Percentiles rank a stretch among this genome's conserved stretches.
phyloP scores from a whole-genome alignment of 2,888 invertebrate species.

The Phengaris arion region DNA sequence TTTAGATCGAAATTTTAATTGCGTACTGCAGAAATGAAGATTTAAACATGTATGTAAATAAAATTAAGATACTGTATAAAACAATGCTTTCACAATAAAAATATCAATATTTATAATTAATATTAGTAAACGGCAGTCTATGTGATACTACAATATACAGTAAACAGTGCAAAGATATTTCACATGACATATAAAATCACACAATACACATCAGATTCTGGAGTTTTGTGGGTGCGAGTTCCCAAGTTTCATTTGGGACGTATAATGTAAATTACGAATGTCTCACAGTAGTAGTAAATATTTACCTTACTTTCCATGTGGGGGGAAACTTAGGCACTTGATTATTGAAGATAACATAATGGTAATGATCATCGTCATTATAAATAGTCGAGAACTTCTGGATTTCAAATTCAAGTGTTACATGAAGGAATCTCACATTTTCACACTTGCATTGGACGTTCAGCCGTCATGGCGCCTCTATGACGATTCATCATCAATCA shows the following conservation, averaged over 20 bases:
- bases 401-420: neutral
- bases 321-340: neutral
- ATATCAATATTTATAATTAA: constrained; percentile 22
- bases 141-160: constrained; percentile 2
- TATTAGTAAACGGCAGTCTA: neutral
- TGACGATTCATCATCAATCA: neutral
- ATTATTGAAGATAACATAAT: neutral
- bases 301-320: neutral
- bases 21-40: neutral
- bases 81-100: constrained; percentile 4
- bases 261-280: neutral
- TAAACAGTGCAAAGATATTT: neutral
- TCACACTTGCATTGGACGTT: neutral
- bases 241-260: neutral
- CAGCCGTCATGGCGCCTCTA: neutral
- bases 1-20: constrained; percentile 8
- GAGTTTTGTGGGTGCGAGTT: constrained; percentile 10
- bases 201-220: neutral
- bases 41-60: constrained; percentile 13
- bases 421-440: constrained; percentile 8
- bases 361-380: neutral
- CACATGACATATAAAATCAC: neutral
- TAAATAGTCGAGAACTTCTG: neutral
- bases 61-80: constrained; percentile 17
- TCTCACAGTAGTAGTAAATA: neutral